Evolutionary conservation across 1,140 invertebrate genomes (phyloP).

Genomic region (Lepeophtheirus salmonis): DNA sequence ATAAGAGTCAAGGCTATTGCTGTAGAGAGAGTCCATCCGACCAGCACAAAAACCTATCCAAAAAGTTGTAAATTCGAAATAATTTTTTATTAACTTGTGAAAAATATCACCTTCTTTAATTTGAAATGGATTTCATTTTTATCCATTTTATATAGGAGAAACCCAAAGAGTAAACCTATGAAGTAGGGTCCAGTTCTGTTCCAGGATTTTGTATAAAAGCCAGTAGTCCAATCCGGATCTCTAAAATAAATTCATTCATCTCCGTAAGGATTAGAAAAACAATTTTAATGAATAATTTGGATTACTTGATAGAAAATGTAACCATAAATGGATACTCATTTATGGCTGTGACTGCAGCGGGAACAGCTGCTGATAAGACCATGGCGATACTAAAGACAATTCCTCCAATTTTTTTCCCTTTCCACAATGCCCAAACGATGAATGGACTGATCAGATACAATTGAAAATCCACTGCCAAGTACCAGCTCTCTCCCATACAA

Average conservation of each 20-base stretch:
- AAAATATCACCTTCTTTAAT: too few species aligned
- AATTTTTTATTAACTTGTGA: too few species aligned
- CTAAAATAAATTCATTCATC: neutral
- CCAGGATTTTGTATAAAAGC: neutral
- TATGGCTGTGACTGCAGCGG: slow-evolving; percentile 16
- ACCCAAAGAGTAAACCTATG: neutral
- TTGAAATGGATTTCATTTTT: neutral
- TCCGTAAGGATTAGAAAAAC: neutral
- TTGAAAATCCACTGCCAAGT: slow-evolving; percentile 58
- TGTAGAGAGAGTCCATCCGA: too few species aligned
- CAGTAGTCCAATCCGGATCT: neutral
- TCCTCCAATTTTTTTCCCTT: slow-evolving; percentile 19
- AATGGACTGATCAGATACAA: slow-evolving; percentile 51
- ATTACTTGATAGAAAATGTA: neutral
- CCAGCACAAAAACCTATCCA: too few species aligned
- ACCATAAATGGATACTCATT: slow-evolving; percentile 19
- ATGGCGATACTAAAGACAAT: slow-evolving; percentile 18
- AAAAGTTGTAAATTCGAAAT: too few species aligned
- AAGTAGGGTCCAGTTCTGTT: neutral
- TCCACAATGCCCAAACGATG: slow-evolving; percentile 39
- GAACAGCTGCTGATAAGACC: slow-evolving; percentile 19
- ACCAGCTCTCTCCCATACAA: slow-evolving; percentile 67
- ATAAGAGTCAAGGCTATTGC: too few species aligned
- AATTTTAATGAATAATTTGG: neutral
- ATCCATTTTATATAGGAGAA: neutral